These are phyloP conservation scores for Pelobates fuscus DNA, from an alignment of 2,113 vertebrate genomes.

Conservation along the genomic window DNA sequence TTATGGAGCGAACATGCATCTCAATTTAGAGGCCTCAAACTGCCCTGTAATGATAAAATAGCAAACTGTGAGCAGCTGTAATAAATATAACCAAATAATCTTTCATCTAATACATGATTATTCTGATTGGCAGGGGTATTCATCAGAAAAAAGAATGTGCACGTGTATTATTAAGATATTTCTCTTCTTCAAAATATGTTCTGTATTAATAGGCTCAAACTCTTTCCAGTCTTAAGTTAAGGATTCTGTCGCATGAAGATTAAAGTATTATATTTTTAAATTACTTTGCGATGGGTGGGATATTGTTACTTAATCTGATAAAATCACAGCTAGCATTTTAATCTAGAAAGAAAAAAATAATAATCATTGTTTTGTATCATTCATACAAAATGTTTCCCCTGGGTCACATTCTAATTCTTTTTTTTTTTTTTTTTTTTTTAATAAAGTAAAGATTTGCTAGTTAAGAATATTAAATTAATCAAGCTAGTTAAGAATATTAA, in stretches of 20 bases:
- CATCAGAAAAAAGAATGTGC: neutral
- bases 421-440: neutral
- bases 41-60: slow-evolving; percentile 31
- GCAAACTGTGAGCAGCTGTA: slow-evolving; percentile 22
- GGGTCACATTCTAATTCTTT: neutral
- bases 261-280: slow-evolving; percentile 43
- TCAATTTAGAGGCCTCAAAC: slow-evolving; percentile 26
- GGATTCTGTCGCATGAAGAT: slow-evolving; percentile 32
- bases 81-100: slow-evolving; percentile 30
- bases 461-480: too few relatives aligned
- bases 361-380: neutral
- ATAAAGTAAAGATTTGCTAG: too few relatives aligned
- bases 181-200: slow-evolving; percentile 5
- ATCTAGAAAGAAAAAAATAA: neutral
- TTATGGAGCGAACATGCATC: slow-evolving; percentile 15
- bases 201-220: slow-evolving; percentile 20
- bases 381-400: neutral
- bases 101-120: slow-evolving; percentile 40
- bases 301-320: slow-evolving; percentile 43
- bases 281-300: slow-evolving; percentile 46
- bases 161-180: slow-evolving; percentile 26
- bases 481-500: too few relatives aligned
- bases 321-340: slow-evolving; percentile 36
- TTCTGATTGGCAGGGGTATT: slow-evolving; percentile 20
- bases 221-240: neutral